Evolutionary conservation across 2,797 vertebrate genomes (phyloP).

Genomic region (Spondyliosoma cantharus): DNA sequence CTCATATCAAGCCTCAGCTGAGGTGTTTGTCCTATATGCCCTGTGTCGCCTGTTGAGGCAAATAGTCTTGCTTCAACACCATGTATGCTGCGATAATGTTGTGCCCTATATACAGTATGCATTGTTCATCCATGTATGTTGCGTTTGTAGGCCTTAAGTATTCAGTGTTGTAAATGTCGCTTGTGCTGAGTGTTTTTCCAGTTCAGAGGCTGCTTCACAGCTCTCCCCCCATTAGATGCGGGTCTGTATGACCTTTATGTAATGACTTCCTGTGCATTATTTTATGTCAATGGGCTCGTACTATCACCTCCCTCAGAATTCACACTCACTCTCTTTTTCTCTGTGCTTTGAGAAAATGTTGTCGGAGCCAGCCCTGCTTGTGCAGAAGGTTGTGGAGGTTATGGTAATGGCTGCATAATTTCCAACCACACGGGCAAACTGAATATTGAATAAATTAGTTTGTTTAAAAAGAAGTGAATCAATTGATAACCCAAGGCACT

Average conservation of each 20-base stretch:
- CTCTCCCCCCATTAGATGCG: slow-evolving; percentile 1
- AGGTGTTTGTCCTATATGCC: slow-evolving; percentile 23
- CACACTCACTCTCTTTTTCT: neutral
- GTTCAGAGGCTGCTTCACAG: slow-evolving; percentile 28
- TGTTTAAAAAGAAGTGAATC: neutral
- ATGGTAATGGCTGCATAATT: slow-evolving; percentile 5
- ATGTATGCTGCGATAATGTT: slow-evolving; percentile 20
- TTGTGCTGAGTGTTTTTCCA: slow-evolving; percentile 37
- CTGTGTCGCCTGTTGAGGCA: slow-evolving; percentile 17
- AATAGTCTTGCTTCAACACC: slow-evolving; percentile 9
- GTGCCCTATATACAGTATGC: slow-evolving; percentile 40
- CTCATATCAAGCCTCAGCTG: slow-evolving; percentile 31
- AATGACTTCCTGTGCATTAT: slow-evolving; percentile 44
- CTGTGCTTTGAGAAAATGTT: slow-evolving; percentile 12
- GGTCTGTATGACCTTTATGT: slow-evolving; percentile 54
- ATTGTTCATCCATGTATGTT: slow-evolving; percentile 54
- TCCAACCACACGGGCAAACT: slow-evolving; percentile 30
- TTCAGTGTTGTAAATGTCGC: slow-evolving; percentile 22
- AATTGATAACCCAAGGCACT: slow-evolving; percentile 4
- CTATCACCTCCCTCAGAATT: slow-evolving; percentile 17
- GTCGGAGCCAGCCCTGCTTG: neutral
- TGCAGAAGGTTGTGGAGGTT: neutral
- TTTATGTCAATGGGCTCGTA: slow-evolving; percentile 13
- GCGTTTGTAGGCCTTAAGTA: slow-evolving; percentile 1
- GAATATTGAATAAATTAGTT: slow-evolving; percentile 11